Conservation (phyloP, 2,113 vertebrate species). For the Maylandia zebra region DNA sequence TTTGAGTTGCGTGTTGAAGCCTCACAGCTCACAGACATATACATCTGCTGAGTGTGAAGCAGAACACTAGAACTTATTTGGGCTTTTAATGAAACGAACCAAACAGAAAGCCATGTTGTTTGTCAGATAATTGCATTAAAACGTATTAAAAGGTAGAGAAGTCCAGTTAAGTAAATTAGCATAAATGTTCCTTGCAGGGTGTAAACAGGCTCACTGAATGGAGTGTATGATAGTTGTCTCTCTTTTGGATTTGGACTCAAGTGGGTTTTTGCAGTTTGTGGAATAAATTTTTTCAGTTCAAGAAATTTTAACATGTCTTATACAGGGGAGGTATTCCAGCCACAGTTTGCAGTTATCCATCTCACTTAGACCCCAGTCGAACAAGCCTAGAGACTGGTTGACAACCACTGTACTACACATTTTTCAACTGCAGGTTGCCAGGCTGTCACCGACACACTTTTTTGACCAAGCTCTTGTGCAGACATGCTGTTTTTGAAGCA, state of each 20-base stretch:
- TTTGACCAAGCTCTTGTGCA: background rate
- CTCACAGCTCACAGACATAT: background rate
- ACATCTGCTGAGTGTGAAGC: background rate
- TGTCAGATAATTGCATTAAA: background rate
- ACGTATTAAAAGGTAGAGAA: background rate
- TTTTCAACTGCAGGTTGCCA: background rate
- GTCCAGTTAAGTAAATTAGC: background rate
- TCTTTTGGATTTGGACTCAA: background rate
- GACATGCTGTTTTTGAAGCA: background rate
- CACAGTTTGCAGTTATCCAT: background rate
- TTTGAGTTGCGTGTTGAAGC: background rate
- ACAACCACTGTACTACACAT: background rate
- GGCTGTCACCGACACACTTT: background rate
- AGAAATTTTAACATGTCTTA: background rate
- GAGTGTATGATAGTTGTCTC: background rate
- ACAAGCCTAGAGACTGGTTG: background rate
- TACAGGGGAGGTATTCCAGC: background rate
- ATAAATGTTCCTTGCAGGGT: background rate
- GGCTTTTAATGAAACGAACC: background rate
- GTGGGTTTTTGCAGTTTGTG: background rate
- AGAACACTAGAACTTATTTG: background rate
- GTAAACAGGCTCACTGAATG: background rate
- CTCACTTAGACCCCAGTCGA: background rate
- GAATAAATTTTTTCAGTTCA: background rate
- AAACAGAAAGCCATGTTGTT: background rate